phyloP scores from a whole-genome alignment of 30 jellyfish, hydroid and myxozoan species.

The Chrysaora quinquecirrha region DNA sequence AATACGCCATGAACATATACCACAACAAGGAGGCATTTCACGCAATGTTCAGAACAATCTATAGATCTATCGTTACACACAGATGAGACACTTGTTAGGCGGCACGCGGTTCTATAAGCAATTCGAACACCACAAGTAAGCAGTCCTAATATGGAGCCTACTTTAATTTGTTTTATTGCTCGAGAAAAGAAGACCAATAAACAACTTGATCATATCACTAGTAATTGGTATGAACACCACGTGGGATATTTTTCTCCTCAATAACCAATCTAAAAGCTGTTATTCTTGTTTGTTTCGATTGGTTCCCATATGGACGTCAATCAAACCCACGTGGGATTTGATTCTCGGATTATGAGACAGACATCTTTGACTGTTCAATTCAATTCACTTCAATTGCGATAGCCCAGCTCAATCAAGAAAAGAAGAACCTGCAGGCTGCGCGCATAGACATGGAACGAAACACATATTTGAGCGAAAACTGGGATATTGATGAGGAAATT shows the following conservation, averaged over 20 bases:
- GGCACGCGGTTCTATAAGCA: conserved; percentile 99
- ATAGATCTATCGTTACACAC: conserved; percentile 76
- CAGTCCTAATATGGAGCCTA: conserved; percentile 82
- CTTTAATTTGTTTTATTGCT: conserved; percentile 76
- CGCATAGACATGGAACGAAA: too few species aligned
- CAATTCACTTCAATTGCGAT: too few species aligned
- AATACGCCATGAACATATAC: too few species aligned
- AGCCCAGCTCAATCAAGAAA: too few species aligned
- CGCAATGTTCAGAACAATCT: conserved; percentile 63
- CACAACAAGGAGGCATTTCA: too few species aligned
- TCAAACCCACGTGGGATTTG: conserved; percentile 76
- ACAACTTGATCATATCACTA: conserved; percentile 66
- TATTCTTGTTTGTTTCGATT: neutral
- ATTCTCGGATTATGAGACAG: too few species aligned
- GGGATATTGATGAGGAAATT: too few species aligned
- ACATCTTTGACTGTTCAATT: too few species aligned
- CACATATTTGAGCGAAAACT: too few species aligned
- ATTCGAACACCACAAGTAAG: conserved; percentile 90
- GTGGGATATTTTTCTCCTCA: conserved; percentile 55
- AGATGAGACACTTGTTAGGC: conserved; percentile 82
- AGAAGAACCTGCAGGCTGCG: too few species aligned
- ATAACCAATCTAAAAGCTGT: conserved; percentile 14
- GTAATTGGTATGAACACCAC: conserved; percentile 49
- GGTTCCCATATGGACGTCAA: conserved; percentile 42
- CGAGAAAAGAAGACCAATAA: conserved; percentile 75